Percentiles rank a stretch among this genome's conserved stretches.
Evolutionary conservation across 1,140 invertebrate genomes (phyloP).

Genomic region (Diorhabda sublineata): DNA sequence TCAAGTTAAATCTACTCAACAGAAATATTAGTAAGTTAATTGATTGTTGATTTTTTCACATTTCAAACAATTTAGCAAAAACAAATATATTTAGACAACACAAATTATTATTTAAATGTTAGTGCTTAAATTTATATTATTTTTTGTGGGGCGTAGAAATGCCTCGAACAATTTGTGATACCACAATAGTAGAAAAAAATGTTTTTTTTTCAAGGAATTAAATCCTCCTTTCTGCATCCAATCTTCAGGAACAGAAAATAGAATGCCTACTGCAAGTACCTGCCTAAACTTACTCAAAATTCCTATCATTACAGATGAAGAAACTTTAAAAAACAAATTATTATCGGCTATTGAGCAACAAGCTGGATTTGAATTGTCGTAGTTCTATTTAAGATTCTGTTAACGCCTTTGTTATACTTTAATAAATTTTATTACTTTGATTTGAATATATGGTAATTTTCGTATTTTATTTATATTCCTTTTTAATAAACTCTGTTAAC

Average conservation of each 20-base stretch:
- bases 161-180: too few species aligned
- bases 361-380: conserved; percentile 94
- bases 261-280: conserved; percentile 91
- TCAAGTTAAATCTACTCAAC: too few species aligned
- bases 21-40: too few species aligned
- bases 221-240: conserved; percentile 94
- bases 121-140: neutral
- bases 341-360: conserved; percentile 92
- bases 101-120: conserved; percentile 1
- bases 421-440: conserved; percentile 1
- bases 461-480: too few species aligned
- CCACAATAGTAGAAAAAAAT: too few species aligned
- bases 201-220: conserved; percentile 64
- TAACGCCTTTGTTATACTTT: neutral
- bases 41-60: too few species aligned
- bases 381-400: conserved; percentile 39
- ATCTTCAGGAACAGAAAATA: conserved; percentile 78
- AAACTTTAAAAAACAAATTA: conserved; percentile 76
- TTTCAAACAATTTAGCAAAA: neutral
- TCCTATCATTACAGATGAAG: conserved; percentile 80
- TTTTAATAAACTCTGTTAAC: too few species aligned
- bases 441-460: neutral
- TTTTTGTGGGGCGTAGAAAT: too few species aligned
- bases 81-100: neutral
- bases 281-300: conserved; percentile 98